These are phyloP conservation scores for Drosophila setifemur DNA, from an alignment of 1,140 invertebrate genomes.

Conservation along the genomic window DNA sequence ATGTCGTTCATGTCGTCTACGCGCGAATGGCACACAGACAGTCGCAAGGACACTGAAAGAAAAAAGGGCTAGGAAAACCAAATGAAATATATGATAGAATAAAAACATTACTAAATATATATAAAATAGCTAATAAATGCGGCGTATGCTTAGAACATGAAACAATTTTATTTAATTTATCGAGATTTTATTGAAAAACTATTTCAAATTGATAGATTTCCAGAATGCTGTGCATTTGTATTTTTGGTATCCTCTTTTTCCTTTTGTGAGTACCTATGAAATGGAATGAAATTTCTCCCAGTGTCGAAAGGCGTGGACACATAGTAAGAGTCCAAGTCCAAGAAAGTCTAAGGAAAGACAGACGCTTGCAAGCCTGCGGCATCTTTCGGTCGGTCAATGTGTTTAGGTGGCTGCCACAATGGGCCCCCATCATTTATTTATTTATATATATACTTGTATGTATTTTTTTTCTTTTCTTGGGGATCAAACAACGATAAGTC, in stretches of 20 bases:
- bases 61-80: too few species aligned
- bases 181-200: too few species aligned
- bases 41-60: conserved; percentile 20
- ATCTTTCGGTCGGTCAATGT: conserved; percentile 25
- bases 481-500: conserved; percentile 11
- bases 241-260: too few species aligned
- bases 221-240: too few species aligned
- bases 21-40: conserved; percentile 66
- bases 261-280: too few species aligned
- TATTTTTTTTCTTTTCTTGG: background rate
- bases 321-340: background rate
- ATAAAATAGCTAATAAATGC: too few species aligned
- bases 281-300: conserved; percentile 1
- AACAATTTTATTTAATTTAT: too few species aligned
- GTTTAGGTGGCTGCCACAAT: conserved; percentile 40
- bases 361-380: conserved; percentile 21
- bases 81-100: too few species aligned
- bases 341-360: conserved; percentile 3
- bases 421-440: conserved; percentile 8
- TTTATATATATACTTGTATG: background rate
- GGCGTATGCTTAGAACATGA: too few species aligned
- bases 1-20: conserved; percentile 41
- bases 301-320: background rate
- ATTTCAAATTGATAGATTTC: too few species aligned
- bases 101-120: too few species aligned